These are phyloP conservation scores for Sylvilagus floridanus DNA, from an alignment of 2,797 vertebrate species.

Conservation along the genomic window DNA sequence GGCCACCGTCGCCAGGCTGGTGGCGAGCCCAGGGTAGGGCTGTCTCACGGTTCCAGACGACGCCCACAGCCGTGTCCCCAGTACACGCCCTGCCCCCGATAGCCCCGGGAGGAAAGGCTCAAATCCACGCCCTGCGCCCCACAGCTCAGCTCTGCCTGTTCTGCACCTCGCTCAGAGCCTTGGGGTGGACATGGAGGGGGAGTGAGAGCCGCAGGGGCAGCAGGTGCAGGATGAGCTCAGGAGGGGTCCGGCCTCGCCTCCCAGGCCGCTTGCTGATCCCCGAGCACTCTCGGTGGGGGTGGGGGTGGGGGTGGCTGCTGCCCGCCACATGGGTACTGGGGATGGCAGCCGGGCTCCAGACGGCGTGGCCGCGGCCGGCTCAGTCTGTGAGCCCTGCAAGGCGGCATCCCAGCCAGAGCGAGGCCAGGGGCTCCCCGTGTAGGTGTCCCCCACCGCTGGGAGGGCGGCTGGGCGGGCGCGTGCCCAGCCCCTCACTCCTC, in stretches of 20 bases:
- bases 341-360: neutral
- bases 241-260: neutral
- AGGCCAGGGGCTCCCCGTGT: no score
- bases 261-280: neutral
- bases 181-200: no score
- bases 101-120: no score
- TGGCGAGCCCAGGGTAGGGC: neutral
- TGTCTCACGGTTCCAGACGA: neutral
- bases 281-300: no score
- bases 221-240: neutral
- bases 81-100: no score
- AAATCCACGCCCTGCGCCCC: no score
- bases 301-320: no score
- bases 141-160: neutral
- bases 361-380: no score
- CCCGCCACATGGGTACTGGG: fast-evolving
- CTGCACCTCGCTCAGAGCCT: neutral
- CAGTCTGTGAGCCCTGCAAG: no score
- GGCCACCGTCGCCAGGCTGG: neutral
- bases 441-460: no score
- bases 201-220: no score
- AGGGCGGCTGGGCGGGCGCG: neutral
- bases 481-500: neutral
- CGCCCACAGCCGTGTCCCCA: neutral
- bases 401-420: no score